Base-by-base conservation (phyloP, 2,113 vertebrate genomes). In the Sterna hirundo region DNA sequence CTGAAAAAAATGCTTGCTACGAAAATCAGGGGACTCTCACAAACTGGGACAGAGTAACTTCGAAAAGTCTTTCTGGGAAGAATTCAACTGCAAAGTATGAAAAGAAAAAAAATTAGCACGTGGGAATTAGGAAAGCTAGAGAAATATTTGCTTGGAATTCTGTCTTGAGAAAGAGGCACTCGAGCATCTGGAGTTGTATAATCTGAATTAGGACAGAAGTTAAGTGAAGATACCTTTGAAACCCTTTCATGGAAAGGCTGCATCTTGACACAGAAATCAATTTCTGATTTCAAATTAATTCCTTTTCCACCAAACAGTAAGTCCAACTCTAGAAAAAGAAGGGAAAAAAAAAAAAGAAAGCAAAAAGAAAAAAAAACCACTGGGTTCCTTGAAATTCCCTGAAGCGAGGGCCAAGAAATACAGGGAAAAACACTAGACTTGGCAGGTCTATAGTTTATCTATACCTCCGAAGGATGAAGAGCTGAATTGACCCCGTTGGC, bases 301-400 rank as follows among this genome's bases (percentile, higher is more conserved):
- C 64, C 15, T 72, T 65, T 87, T 83, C 54, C 61, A 85, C 60
- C 11, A 12, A 91, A 64, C 30, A 71, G 57, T 71, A 61, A 92
- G 44, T n/a, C 65, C 18, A 22, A 15, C 64, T 79, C 40, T 30
- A 82, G 52, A 91, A 93, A 88, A 93, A 75, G 42, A 57, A 44
- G 34, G 3, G 10, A 5, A 8, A 3, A 1, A 3, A 25, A 32
- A 62, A 46, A 47, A 47, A 17, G 6, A 34, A 44, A n/a, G 9
- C 5, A 75, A 81, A 65, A 68, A 29, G 2, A 1, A 77, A 49
- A 58, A n/a, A 44, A 44, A 47, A 0, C 0, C 80, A 65, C 58
- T 57, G 34, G 34, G 84, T 93, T 84, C 69, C 85, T 97, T 96
- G 83, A 93, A 86, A 92, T 92, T 92, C 82, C 94, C 74, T 91